Evolutionary conservation across 2,888 invertebrate genomes (phyloP).

Genomic region (Eumacrocentrus americanus): DNA sequence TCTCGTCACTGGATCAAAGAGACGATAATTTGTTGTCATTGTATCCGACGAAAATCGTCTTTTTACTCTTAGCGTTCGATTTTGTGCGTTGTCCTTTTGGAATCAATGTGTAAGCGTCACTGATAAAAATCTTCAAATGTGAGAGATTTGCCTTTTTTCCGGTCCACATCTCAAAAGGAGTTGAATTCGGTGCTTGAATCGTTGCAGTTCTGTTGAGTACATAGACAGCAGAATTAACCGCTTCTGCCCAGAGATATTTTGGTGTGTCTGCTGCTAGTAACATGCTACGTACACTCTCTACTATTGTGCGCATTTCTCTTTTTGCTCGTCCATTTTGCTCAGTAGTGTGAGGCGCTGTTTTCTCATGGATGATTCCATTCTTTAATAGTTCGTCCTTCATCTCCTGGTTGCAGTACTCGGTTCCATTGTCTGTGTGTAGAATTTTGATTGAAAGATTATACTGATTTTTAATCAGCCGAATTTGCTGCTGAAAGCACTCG

Average conservation of each 20-base stretch:
- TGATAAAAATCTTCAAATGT: constrained; percentile 2
- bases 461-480: neutral
- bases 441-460: neutral
- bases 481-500: constrained; percentile 4
- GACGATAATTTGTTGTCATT: constrained; percentile 14
- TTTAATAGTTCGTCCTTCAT: neutral
- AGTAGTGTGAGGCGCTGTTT: constrained; percentile 36
- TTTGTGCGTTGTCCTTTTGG: constrained; percentile 15
- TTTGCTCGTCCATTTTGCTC: constrained; percentile 38
- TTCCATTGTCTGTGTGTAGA: constrained; percentile 15
- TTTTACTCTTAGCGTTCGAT: constrained; percentile 24
- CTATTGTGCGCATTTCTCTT: constrained; percentile 37
- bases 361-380: constrained; percentile 30
- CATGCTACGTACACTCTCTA: constrained; percentile 36
- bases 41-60: constrained; percentile 30
- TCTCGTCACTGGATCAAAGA: constrained; percentile 9
- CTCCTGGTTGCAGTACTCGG: neutral
- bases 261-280: constrained; percentile 29
- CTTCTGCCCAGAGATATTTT: constrained; percentile 19
- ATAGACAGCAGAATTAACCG: constrained; percentile 18
- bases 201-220: constrained; percentile 17
- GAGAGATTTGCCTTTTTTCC: neutral
- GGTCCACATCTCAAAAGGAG: constrained; percentile 25
- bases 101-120: neutral
- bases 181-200: constrained; percentile 12